Percentiles rank a stretch among this genome's conserved stretches.
These are phyloP conservation scores for Melinaea marsaeus DNA, from an alignment of 2,888 invertebrate species.

Conservation along the genomic window DNA sequence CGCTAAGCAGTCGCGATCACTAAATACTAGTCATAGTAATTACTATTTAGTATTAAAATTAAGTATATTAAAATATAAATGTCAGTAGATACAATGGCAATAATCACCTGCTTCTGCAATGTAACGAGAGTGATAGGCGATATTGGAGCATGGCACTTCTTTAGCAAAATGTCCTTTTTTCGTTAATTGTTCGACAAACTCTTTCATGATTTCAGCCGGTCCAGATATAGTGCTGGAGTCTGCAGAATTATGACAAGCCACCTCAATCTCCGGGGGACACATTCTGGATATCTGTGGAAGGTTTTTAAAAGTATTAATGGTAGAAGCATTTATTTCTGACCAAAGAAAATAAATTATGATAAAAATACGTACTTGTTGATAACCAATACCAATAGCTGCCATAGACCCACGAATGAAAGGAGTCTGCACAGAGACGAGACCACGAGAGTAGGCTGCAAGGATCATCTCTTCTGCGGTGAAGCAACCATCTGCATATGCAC, in stretches of 20 bases:
- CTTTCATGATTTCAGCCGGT: conserved; percentile 79
- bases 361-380: conserved; percentile 56
- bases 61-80: too few species aligned
- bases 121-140: conserved; percentile 93
- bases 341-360: neutral
- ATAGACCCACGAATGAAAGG: conserved; percentile 86
- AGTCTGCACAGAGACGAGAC: conserved; percentile 83
- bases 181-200: conserved; percentile 73
- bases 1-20: too few species aligned
- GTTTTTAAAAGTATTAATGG: neutral
- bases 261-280: conserved; percentile 79
- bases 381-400: conserved; percentile 89
- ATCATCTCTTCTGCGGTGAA: conserved; percentile 91
- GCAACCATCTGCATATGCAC: conserved; percentile 95
- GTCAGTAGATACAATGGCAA: neutral
- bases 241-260: conserved; percentile 88
- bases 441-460: conserved; percentile 87
- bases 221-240: conserved; percentile 89
- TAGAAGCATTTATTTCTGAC: neutral
- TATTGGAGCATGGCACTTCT: conserved; percentile 83
- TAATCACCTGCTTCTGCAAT: conserved; percentile 80
- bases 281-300: conserved; percentile 46
- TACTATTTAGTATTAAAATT: too few species aligned
- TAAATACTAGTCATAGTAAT: too few species aligned
- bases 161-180: conserved; percentile 58